phyloP scores from a whole-genome alignment of 2,888 invertebrate species.

The Acanthosepion esculentum region DNA sequence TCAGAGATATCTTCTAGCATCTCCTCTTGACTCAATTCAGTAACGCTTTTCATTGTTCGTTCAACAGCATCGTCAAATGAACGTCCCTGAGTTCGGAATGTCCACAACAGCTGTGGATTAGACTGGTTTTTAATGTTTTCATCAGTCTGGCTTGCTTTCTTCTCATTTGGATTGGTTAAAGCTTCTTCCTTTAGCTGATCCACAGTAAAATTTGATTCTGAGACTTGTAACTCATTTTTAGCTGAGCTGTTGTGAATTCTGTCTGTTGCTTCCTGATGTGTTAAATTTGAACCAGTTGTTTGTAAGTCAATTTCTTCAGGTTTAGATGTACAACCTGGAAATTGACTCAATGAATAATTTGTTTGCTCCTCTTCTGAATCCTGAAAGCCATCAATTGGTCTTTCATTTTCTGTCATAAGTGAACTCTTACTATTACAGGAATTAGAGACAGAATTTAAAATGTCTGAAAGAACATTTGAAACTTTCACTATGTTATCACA shows the following conservation, averaged over 20 bases:
- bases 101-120: not conserved
- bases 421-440: not conserved
- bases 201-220: not conserved
- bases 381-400: not conserved
- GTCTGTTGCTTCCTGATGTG: not conserved
- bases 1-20: not conserved
- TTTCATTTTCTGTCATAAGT: not conserved
- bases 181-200: not conserved
- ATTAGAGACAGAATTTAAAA: not conserved
- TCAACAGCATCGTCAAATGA: slow-evolving; percentile 44
- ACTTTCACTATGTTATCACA: not conserved
- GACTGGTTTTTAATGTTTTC: not conserved
- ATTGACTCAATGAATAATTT: not conserved
- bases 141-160: not conserved
- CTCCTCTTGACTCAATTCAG: not conserved
- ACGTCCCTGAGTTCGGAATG: slow-evolving; percentile 15
- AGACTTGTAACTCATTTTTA: not conserved
- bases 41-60: slow-evolving; percentile 2
- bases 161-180: not conserved
- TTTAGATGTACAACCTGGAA: not conserved
- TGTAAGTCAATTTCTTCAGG: not conserved
- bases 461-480: not conserved
- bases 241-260: not conserved
- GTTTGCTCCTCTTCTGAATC: not conserved
- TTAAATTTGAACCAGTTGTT: not conserved